Evolutionary conservation across 37 sponge, comb jelly and placozoan species (phyloP).

Genomic region (Agelas oroides): DNA sequence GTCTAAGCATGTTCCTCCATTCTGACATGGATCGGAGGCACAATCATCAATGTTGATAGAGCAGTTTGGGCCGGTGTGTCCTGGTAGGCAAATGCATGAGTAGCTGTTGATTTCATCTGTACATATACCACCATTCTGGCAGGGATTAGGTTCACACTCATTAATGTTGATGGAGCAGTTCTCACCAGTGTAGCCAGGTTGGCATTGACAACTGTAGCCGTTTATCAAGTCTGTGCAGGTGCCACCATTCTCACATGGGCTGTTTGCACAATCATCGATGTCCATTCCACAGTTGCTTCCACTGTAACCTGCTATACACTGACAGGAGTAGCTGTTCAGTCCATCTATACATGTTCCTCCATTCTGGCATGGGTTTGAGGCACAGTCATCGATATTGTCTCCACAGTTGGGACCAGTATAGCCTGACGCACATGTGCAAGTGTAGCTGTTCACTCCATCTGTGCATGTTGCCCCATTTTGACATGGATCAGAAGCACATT

Average conservation of each 20-base stretch:
- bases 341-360: constrained; percentile 50
- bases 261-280: constrained; percentile 42
- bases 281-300: constrained; percentile 34
- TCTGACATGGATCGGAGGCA: constrained; percentile 24
- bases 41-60: constrained; percentile 31
- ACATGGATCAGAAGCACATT: constrained; percentile 49
- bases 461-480: constrained; percentile 36
- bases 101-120: constrained; percentile 40
- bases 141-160: constrained; percentile 57
- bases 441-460: constrained; percentile 33
- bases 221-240: constrained; percentile 44
- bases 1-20: constrained; percentile 40
- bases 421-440: constrained; percentile 40
- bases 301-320: constrained; percentile 42
- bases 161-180: constrained; percentile 48
- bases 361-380: constrained; percentile 40
- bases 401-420: constrained; percentile 51
- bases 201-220: constrained; percentile 36
- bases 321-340: constrained; percentile 36
- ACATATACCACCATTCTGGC: constrained; percentile 66
- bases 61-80: constrained; percentile 28
- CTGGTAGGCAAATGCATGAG: constrained; percentile 35
- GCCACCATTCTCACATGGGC: constrained; percentile 53
- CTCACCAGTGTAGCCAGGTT: constrained; percentile 44
- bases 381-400: constrained; percentile 33